Evolutionary conservation across 2,888 invertebrate genomes (phyloP), one percentile per base, ranked within the genome.

Genomic region (Venusia cambrica): DNA sequence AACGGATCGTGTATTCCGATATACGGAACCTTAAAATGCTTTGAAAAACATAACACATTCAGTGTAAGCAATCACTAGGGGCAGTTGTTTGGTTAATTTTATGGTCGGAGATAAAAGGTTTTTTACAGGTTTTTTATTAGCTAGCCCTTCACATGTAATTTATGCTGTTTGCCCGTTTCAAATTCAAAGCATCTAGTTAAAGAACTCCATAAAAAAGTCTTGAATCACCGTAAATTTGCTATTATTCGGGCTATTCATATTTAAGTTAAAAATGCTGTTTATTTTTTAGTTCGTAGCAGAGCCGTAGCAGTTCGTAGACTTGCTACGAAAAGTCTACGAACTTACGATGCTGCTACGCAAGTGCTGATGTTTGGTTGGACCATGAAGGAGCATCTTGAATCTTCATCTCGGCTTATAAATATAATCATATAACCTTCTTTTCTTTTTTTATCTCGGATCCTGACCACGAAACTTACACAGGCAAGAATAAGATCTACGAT

Each of bases 31-130:
- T 33, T 45, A 47, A 49, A 47, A 19, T 40, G 24, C 15, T 46
- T 49, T 49, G 42, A 47, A 49, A 47, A 49, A 46, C 35, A 31
- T 41, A 35, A 45, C 33, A 45, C 41, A 48, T 39, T 39, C 42
- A 43, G 32, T 38, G 28, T 42, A 38, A 18, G 38, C 42, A 44
- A 44, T 33, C 44, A 42, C 38, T 38, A 24, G 21, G n/a, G n/a
- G 35, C 45, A 44, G 45, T 45, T 49, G 46, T 39, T 26, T 39
- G 36, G 27, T 37, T 20, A 37, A 21, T 37, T 46, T 43, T 46
- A 36, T 30, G 28, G 28, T 29, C 26, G 29, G 27, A 9, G 25
- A 35, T 15, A 25, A 40, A 31, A 21, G 22, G 26, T 21, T 20
- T 22, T 14, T 33, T 39, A 13, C 4, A 5, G 10, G n/a, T n/a